Evolutionary conservation across 1,140 invertebrate genomes (phyloP).

Genomic region (Euborellia annulipes): DNA sequence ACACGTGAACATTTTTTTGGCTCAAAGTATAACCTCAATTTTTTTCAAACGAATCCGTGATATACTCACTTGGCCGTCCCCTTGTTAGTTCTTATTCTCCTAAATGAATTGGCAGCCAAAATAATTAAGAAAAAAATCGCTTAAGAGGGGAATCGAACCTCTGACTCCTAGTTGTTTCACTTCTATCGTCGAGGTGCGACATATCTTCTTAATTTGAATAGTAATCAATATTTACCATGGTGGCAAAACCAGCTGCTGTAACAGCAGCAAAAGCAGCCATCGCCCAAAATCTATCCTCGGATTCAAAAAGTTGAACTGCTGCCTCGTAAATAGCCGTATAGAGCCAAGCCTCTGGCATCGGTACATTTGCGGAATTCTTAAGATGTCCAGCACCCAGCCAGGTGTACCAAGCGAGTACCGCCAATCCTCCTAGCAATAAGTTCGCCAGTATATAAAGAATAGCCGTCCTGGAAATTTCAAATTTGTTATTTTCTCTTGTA

Average conservation of each 20-base stretch:
- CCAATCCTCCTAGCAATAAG: conserved; percentile 26
- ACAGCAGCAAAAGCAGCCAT: neutral
- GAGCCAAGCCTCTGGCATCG: conserved; percentile 26
- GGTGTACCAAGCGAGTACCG: conserved; percentile 26
- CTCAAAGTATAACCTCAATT: no score
- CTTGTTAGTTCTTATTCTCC: no score
- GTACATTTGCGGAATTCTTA: conserved; percentile 11
- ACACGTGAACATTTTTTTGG: no score
- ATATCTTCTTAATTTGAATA: neutral
- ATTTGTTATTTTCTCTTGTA: no score
- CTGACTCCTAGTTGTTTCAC: no score
- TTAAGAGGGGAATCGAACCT: no score
- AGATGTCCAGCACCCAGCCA: conserved; percentile 18
- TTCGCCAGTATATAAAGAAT: conserved; percentile 29
- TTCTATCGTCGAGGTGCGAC: conserved; percentile 3
- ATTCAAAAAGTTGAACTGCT: conserved; percentile 9
- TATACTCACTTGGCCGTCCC: no score
- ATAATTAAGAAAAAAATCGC: no score
- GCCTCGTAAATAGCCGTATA: conserved; percentile 30
- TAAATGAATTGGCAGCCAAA: no score
- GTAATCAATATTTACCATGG: conserved; percentile 32
- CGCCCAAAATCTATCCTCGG: neutral
- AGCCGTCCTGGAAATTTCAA: conserved; percentile 24
- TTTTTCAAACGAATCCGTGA: no score
- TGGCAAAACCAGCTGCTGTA: conserved; percentile 27